These are phyloP conservation scores for Cotesia glomerata DNA, from an alignment of 1,140 invertebrate genomes.

Conservation along the genomic window DNA sequence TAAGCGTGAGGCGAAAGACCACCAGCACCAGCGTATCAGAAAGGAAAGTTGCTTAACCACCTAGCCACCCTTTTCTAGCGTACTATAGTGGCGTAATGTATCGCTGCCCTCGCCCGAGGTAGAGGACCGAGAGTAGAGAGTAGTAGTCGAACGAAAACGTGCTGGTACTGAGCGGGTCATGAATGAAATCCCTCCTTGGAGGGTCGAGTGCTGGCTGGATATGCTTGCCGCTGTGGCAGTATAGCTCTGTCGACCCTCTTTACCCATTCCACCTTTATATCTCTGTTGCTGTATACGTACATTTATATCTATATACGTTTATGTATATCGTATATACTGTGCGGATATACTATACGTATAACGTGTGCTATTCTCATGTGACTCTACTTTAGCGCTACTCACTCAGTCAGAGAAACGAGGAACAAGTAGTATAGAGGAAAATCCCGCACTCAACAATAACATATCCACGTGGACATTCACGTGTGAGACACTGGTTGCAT, in stretches of 20 bases:
- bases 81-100: conserved; percentile 41
- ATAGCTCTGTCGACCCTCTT: conserved; percentile 55
- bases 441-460: conserved; percentile 55
- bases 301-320: no score
- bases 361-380: conserved; percentile 14
- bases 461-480: conserved; percentile 49
- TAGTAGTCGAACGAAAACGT: conserved; percentile 38
- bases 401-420: no score
- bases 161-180: conserved; percentile 47
- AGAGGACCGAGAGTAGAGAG: not conserved
- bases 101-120: conserved; percentile 44
- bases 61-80: conserved; percentile 47
- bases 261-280: conserved; percentile 36
- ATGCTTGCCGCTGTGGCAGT: conserved; percentile 18
- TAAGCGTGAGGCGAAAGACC: conserved; percentile 2
- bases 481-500: conserved; percentile 28
- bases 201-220: conserved; percentile 37
- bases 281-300: conserved; percentile 12
- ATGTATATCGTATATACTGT: no score
- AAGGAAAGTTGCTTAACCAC: conserved; percentile 18
- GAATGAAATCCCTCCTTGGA: conserved; percentile 62
- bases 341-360: no score
- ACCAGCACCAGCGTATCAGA: conserved; percentile 28
- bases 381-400: conserved; percentile 1
- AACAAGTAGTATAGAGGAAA: conserved; percentile 28